phyloP scores from a whole-genome alignment of 2,888 invertebrate species.

The Drosophila koepferae region DNA sequence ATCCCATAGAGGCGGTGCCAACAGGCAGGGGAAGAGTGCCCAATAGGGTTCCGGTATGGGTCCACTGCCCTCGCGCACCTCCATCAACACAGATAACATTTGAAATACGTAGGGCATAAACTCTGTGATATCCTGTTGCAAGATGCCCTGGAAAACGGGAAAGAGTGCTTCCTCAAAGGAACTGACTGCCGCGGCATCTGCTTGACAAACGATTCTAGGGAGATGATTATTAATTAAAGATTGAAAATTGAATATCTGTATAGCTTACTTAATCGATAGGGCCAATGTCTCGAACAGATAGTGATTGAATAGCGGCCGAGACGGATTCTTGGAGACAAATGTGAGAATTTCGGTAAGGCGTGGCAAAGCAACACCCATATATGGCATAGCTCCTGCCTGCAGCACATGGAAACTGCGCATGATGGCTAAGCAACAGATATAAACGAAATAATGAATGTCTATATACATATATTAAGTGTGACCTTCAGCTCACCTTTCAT shows the following conservation, averaged over 20 bases:
- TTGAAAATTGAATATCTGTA: rapidly evolving
- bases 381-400: slow-evolving; percentile 92
- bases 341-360: slow-evolving; percentile 93
- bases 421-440: slow-evolving; percentile 87
- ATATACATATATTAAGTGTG: background rate
- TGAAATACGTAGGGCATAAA: slow-evolving; percentile 99
- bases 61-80: slow-evolving; percentile 87
- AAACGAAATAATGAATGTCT: background rate
- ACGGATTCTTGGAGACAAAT: slow-evolving; percentile 95
- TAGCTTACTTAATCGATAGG: slow-evolving; percentile 91
- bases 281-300: slow-evolving; percentile 98
- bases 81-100: slow-evolving; percentile 96
- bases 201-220: slow-evolving; percentile 92
- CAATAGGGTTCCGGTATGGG: slow-evolving; percentile 93
- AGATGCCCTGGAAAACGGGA: slow-evolving; percentile 97
- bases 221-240: background rate
- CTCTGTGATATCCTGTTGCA: slow-evolving; percentile 96
- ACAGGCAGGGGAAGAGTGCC: slow-evolving; percentile 94
- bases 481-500: slow-evolving; percentile 89
- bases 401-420: slow-evolving; percentile 94
- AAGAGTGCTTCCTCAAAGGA: slow-evolving; percentile 97
- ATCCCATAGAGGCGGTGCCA: slow-evolving; percentile 97
- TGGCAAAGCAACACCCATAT: slow-evolving; percentile 92
- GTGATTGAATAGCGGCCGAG: slow-evolving; percentile 99
- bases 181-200: slow-evolving; percentile 91